Evolutionary conservation across 53 echinoderm and acorn worm genomes (phyloP), one percentile per base, ranked within the genome.

Genomic region (Echinometra lucunter): DNA sequence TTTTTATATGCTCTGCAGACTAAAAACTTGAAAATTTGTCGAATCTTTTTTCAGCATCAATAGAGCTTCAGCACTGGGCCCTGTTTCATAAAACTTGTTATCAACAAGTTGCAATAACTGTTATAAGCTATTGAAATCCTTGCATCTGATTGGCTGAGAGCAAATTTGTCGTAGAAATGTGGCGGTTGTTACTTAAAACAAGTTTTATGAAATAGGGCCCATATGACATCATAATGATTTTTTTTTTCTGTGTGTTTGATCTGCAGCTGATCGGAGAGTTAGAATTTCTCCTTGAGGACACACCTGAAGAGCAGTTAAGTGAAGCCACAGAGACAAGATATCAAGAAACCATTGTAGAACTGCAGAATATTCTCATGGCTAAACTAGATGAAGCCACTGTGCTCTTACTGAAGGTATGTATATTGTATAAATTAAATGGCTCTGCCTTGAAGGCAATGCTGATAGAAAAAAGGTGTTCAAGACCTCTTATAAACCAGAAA

Each of bases 341-440:
- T 25, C 37, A 91, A 57, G 97, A 97, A 5, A 98, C 99, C 56
- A 95, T 98, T 45, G 40, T 90, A n/a, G 99, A 98, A 40, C 95
- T 98, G 28, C 96, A 98, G 88, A 93, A 95, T 40, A 85, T 98
- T 6, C 96, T 98, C 0, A 47, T 82, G 15, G 45, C 44, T 10
- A 98, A 98, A 45, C 91, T 96, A 12, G 99, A 98, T 74, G 96
- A 95, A 69, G 95, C 99, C 18, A 98, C 97, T 45, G 92, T 98
- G 19, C 66, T 94, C 2, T 83, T 98, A 6, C 83, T 98, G 0
- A 98, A 98, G 99, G 99, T 98, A 95, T 30, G 75, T 67, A 37
- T n/a, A n/a, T n/a, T n/a, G n/a, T n/a, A n/a, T n/a, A n/a, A n/a
- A n/a, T 37, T 21, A 40, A 19, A 81, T 25, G 25, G 25, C 4